Evolutionary conservation across 37 sponge, comb jelly and placozoan species (phyloP).

Genomic region (Haliclona indistincta): DNA sequence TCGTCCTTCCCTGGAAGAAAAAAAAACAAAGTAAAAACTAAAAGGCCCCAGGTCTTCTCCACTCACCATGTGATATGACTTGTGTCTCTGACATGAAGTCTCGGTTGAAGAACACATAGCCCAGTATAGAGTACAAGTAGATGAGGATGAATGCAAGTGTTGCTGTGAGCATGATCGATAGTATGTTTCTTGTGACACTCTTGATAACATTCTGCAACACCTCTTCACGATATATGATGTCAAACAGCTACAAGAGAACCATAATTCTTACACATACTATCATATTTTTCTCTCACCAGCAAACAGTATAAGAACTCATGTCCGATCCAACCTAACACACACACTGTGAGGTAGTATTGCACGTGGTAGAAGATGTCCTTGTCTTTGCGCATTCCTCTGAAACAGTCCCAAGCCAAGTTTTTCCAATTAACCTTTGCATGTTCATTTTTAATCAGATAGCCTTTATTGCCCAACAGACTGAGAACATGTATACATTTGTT

Average conservation of each 20-base stretch:
- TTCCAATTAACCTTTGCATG: too few relatives aligned
- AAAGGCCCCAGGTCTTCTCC: too few relatives aligned
- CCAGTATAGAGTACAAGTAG: conserved; percentile 93
- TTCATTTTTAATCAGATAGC: conserved; percentile 12
- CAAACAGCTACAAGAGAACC: conserved; percentile 77
- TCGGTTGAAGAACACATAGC: conserved; percentile 81
- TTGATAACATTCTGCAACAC: conserved; percentile 91
- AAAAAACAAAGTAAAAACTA: too few relatives aligned
- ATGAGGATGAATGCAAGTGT: conserved; percentile 89
- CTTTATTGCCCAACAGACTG: conserved; percentile 12
- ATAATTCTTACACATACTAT: background rate
- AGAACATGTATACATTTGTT: conserved; percentile 47
- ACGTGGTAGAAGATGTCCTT: conserved; percentile 62
- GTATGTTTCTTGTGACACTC: conserved; percentile 85
- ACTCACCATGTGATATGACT: conserved; percentile 11
- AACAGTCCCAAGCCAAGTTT: too few relatives aligned
- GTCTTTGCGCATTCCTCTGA: background rate
- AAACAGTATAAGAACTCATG: conserved; percentile 92
- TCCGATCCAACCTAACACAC: conserved; percentile 73
- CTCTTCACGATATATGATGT: conserved; percentile 86
- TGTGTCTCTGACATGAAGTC: conserved; percentile 66
- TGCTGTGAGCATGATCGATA: conserved; percentile 89
- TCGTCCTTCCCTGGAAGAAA: too few relatives aligned
- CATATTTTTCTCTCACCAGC: conserved; percentile 51
- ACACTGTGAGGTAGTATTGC: conserved; percentile 66